Base-by-base conservation (phyloP, 2,797 vertebrate genomes). In the Allobates femoralis region DNA sequence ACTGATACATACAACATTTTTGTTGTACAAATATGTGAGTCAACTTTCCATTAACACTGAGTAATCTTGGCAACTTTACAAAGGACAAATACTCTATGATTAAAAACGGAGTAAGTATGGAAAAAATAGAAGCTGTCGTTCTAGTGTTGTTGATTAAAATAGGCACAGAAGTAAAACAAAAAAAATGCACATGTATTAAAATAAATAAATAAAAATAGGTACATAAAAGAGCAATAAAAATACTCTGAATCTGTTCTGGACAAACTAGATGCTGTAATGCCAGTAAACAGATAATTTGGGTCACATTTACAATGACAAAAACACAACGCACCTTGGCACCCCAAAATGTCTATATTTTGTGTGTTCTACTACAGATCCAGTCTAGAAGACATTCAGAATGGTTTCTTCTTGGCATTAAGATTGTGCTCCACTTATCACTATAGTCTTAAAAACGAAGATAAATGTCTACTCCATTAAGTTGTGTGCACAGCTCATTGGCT, bases 1-100 rank as follows among this genome's bases (percentile, higher is more conserved):
- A 46, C 34, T 11, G 19, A 73, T 46, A 37, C 32, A 34, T 69
- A 41, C 34, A 41, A 69, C 32, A 34, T 30, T 16, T 21, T 26
- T 50, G 30, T 18, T 60, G n/a, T 79, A 79, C 19, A 74, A 34
- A 5, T 46, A 83, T 41, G 18, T 58, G 34, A 56, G 34, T 12
- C n/a, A 11, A 74, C 23, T 74, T 32, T 79, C 19, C 55, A 79
- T n/a, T 74, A 83, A 83, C 58, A 74, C 81, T 74, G 67, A 79
- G 26, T 56, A 71, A 56, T 82, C 53, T 18, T 71, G 66, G 51
- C 30, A 55, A 32, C 55, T 41, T 34, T 18, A 50, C 73, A 34
- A 1, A 74, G 28, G n/a, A 55, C 51, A 55, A 55, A 74, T 18
- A 50, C 56, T n/a, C 21, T 73, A 37, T 28, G 30, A 16, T 1